Percentiles rank a stretch among this genome's conserved stretches.
These are phyloP conservation scores for Odontamblyopus rebecca DNA, from an alignment of 2,797 vertebrate genomes.

Conservation along the genomic window DNA sequence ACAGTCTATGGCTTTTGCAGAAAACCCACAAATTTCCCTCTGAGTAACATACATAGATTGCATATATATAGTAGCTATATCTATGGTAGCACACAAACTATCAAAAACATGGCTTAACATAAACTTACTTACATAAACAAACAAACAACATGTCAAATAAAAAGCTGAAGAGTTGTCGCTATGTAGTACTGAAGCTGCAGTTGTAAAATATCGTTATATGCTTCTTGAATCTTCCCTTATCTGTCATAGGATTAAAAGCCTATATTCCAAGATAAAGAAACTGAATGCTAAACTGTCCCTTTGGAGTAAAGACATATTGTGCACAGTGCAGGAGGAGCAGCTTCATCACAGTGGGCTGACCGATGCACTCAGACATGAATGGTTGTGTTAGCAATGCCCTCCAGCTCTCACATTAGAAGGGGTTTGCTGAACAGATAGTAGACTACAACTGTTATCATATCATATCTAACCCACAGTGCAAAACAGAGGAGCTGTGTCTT, in stretches of 20 bases:
- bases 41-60: no score
- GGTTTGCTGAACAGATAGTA: constrained; percentile 45
- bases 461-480: constrained; percentile 13
- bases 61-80: no score
- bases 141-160: no score
- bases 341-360: constrained; percentile 75
- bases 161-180: no score
- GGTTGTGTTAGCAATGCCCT: constrained; percentile 64
- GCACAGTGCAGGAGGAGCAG: constrained; percentile 42
- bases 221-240: not conserved
- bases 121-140: no score
- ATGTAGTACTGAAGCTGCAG: no score
- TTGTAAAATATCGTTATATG: not conserved
- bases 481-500: not conserved
- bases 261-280: constrained; percentile 29
- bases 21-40: no score
- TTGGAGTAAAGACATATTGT: constrained; percentile 32
- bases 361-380: constrained; percentile 64
- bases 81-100: no score
- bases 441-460: constrained; percentile 43
- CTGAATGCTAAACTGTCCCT: constrained; percentile 34
- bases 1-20: no score
- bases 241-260: not conserved
- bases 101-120: no score
- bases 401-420: constrained; percentile 64